Evolutionary conservation across 2,888 invertebrate species (phyloP).

Genomic region (Drosophila pegasa): DNA sequence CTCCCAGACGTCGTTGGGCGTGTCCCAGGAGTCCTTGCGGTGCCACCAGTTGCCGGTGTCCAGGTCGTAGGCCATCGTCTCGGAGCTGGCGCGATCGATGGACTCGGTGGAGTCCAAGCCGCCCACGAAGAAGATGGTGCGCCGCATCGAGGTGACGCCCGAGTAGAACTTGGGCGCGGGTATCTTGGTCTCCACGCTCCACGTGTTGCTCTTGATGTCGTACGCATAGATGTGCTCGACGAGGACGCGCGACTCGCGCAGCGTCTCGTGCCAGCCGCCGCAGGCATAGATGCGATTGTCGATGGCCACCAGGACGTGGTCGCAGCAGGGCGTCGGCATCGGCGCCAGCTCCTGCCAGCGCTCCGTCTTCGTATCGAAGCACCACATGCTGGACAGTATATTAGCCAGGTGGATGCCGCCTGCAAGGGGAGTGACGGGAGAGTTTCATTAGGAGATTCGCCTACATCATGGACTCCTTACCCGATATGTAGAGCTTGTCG

Average conservation of each 20-base stretch:
- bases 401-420: constrained; percentile 83
- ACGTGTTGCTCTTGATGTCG: constrained; percentile 86
- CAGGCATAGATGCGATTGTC: constrained; percentile 87
- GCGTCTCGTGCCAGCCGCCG: constrained; percentile 88
- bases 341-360: constrained; percentile 86
- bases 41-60: constrained; percentile 88
- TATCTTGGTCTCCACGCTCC: constrained; percentile 87
- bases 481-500: constrained; percentile 83
- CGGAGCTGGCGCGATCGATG: constrained; percentile 88
- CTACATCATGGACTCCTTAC: constrained; percentile 43
- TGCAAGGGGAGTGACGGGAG: constrained; percentile 54
- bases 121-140: constrained; percentile 89
- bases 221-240: constrained; percentile 89
- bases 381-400: constrained; percentile 85
- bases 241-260: constrained; percentile 86
- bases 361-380: constrained; percentile 86
- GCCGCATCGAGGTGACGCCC: constrained; percentile 87
- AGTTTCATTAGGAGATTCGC: constrained; percentile 15
- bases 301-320: constrained; percentile 88
- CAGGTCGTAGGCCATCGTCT: constrained; percentile 89
- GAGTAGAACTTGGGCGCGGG: constrained; percentile 89
- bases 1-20: constrained; percentile 90
- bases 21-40: constrained; percentile 86
- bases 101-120: constrained; percentile 89
- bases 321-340: constrained; percentile 88